phyloP scores from a whole-genome alignment of 2,888 invertebrate species.

The Adelphocoris suturalis region DNA sequence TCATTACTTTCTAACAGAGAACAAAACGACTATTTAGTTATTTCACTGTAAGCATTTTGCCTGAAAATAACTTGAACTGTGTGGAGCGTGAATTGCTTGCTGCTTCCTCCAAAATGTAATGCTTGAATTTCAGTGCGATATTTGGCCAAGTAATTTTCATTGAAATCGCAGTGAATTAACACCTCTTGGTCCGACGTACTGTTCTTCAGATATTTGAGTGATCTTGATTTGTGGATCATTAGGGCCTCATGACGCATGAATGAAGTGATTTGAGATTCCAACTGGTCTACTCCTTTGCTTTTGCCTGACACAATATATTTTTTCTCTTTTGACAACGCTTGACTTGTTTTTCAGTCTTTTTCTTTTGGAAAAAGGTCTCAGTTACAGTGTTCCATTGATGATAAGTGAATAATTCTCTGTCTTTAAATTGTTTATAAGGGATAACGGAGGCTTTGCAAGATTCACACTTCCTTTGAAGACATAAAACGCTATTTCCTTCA shows the following conservation, averaged over 20 bases:
- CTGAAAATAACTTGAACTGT: slow-evolving; percentile 46
- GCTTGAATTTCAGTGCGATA: slow-evolving; percentile 33
- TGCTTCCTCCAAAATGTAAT: slow-evolving; percentile 46
- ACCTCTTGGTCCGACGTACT: slow-evolving; percentile 4
- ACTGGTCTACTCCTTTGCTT: not conserved
- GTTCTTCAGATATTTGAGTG: slow-evolving; percentile 29
- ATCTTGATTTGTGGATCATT: slow-evolving; percentile 38
- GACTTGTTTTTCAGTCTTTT: too few species aligned
- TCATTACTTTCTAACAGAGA: slow-evolving; percentile 23
- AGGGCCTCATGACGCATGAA: slow-evolving; percentile 51
- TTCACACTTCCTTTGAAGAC: too few species aligned
- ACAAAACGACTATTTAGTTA: not conserved
- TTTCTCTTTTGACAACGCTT: too few species aligned
- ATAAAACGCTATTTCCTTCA: too few species aligned
- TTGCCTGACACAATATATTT: too few species aligned
- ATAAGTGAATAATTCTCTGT: too few species aligned
- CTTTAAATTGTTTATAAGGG: too few species aligned
- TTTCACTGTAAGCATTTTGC: not conserved
- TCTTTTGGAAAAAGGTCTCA: too few species aligned
- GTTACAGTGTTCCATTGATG: too few species aligned
- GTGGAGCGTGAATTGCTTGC: slow-evolving; percentile 48
- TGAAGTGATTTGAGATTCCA: not conserved
- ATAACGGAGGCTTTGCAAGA: too few species aligned
- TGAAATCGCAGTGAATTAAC: slow-evolving; percentile 58
- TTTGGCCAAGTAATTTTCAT: slow-evolving; percentile 45